Evolutionary conservation across 2,888 invertebrate species (phyloP).

Genomic region (Hofmannophila pseudospretella): DNA sequence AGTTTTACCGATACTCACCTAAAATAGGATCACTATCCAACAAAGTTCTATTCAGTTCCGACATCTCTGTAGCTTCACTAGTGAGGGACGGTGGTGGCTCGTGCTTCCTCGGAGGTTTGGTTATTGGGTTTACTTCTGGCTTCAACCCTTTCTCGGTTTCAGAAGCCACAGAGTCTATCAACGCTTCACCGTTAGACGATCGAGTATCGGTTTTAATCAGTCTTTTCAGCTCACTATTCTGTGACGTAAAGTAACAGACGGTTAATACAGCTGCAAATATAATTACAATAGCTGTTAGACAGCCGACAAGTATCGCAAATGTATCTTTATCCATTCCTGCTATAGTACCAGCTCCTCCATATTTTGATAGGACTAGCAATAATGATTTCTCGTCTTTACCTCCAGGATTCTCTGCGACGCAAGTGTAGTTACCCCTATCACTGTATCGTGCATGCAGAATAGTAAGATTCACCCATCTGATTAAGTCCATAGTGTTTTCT

Average conservation of each 20-base stretch:
- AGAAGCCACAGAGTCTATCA: constrained; percentile 84
- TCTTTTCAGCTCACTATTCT: constrained; percentile 73
- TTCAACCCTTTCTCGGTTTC: constrained; percentile 90
- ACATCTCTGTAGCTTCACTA: constrained; percentile 85
- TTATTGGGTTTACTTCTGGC: constrained; percentile 88
- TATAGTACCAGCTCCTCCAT: constrained; percentile 61
- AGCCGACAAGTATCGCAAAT: constrained; percentile 71
- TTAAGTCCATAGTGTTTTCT: constrained; percentile 67
- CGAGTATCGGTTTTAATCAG: constrained; percentile 79
- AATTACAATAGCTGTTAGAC: constrained; percentile 60
- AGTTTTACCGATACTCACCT: too few species aligned
- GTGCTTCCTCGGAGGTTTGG: constrained; percentile 86
- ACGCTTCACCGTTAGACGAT: constrained; percentile 81
- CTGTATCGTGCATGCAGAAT: constrained; percentile 79
- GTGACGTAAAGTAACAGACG: constrained; percentile 75
- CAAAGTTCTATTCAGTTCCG: constrained; percentile 87
- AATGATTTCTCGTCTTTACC: constrained; percentile 88
- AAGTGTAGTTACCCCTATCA: constrained; percentile 86
- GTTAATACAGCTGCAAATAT: constrained; percentile 66
- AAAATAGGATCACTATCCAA: constrained; percentile 85
- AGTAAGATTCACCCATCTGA: constrained; percentile 82
- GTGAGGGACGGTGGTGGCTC: constrained; percentile 82
- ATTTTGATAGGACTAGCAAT: constrained; percentile 76
- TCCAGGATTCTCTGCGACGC: constrained; percentile 89
- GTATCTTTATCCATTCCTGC: constrained; percentile 71